Conservation (phyloP, 2,113 vertebrate species). For the Macrotus californicus region DNA sequence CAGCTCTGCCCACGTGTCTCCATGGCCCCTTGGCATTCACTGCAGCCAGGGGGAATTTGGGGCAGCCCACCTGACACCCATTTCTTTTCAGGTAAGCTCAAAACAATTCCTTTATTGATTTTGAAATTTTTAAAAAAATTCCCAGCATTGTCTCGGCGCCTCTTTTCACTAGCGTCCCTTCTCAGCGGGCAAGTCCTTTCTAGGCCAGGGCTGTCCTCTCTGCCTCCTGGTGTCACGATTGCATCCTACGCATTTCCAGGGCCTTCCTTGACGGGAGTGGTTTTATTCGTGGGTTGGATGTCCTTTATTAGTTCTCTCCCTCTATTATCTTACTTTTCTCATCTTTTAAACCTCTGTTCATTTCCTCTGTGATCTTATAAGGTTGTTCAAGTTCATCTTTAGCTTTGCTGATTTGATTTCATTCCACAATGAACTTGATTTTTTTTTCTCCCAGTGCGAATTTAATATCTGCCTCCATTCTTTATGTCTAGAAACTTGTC, state of each 20-base stretch:
- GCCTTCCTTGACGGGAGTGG: neutral
- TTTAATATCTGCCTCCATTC: neutral
- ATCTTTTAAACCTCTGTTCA: conserved; percentile 36
- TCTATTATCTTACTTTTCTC: neutral
- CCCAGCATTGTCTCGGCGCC: neutral
- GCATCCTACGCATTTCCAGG: no score
- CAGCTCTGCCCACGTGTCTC: neutral
- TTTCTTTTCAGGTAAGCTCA: neutral
- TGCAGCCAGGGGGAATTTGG: neutral
- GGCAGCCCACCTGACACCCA: neutral
- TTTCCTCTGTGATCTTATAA: conserved; percentile 25
- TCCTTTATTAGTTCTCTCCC: neutral
- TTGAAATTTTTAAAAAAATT: neutral
- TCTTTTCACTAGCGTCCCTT: neutral
- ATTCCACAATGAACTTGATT: neutral
- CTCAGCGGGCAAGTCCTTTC: rapidly evolving
- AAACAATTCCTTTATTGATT: neutral
- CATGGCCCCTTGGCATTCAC: neutral
- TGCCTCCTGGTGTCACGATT: neutral
- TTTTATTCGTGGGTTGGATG: neutral
- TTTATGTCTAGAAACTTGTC: neutral
- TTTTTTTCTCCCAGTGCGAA: neutral
- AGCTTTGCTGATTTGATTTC: neutral
- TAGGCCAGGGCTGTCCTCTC: neutral
- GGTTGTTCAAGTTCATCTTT: neutral